Percentiles rank a stretch among this genome's conserved stretches.
These are phyloP conservation scores for Antechinus stuartii DNA, from an alignment of 2,113 vertebrate genomes.

Conservation along the genomic window DNA sequence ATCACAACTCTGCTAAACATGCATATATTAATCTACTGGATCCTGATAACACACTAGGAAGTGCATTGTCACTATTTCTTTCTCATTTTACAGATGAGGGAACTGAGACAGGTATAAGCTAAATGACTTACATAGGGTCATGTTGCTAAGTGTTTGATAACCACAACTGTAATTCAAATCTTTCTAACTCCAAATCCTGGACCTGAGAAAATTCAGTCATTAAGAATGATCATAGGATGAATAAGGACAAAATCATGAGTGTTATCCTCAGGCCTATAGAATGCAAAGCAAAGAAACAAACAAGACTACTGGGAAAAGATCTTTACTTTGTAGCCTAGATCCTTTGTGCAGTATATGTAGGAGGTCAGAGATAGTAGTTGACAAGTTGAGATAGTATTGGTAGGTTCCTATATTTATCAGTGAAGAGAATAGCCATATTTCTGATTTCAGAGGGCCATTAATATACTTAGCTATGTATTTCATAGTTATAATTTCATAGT, in stretches of 20 bases:
- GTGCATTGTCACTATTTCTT: neutral
- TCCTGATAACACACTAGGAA: neutral
- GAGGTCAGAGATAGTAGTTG: neutral
- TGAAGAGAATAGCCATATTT: neutral
- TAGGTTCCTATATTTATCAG: neutral
- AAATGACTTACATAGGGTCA: neutral
- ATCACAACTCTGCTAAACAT: no score
- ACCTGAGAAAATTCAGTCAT: no score
- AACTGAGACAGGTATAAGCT: neutral
- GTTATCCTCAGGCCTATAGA: neutral
- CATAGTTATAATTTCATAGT: neutral
- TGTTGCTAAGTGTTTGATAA: neutral
- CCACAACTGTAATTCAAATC: neutral
- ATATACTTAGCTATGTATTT: neutral
- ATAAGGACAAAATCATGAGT: neutral
- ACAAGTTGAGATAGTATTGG: neutral
- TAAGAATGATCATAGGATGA: neutral
- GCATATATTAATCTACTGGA: no score
- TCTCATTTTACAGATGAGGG: neutral
- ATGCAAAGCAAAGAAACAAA: neutral
- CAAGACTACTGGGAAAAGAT: neutral
- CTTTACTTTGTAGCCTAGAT: neutral
- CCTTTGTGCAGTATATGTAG: neutral
- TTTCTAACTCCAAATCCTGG: neutral
- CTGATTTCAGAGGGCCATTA: neutral